phyloP scores from a whole-genome alignment of 92 coral and sea anemone species.

The Heteractis magnifica region DNA sequence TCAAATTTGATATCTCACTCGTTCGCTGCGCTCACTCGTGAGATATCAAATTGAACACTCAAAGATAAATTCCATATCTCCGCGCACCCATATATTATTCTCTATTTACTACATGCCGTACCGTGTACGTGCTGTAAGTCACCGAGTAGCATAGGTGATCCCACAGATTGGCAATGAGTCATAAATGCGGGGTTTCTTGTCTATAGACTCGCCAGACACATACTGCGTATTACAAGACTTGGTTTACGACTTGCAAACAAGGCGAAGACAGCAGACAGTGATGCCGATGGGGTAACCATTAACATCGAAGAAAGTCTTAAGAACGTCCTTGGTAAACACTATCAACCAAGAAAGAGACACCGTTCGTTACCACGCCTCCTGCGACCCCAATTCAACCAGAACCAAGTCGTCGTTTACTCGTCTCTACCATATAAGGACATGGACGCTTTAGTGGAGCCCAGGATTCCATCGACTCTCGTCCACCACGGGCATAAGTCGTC shows the following conservation, averaged over 20 bases:
- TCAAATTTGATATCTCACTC: too few species aligned
- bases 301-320: constrained; percentile 55
- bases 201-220: constrained; percentile 74
- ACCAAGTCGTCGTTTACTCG: constrained; percentile 90
- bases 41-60: too few species aligned
- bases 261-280: constrained; percentile 9
- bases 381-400: constrained; percentile 79
- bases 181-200: too few species aligned
- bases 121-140: too few species aligned
- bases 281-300: constrained; percentile 34
- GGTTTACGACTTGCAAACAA: constrained; percentile 34
- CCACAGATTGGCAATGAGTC: too few species aligned
- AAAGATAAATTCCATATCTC: too few species aligned
- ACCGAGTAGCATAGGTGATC: too few species aligned
- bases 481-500: constrained; percentile 45
- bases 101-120: too few species aligned
- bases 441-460: constrained; percentile 75
- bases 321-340: constrained; percentile 81
- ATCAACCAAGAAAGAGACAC: constrained; percentile 84
- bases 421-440: constrained; percentile 87
- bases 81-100: too few species aligned
- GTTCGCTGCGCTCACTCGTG: too few species aligned
- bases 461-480: constrained; percentile 67
- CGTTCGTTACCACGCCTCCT: constrained; percentile 81
- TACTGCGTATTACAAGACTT: constrained; percentile 59